Base-by-base conservation (phyloP, 2,113 vertebrate genomes). In the Progne subis region DNA sequence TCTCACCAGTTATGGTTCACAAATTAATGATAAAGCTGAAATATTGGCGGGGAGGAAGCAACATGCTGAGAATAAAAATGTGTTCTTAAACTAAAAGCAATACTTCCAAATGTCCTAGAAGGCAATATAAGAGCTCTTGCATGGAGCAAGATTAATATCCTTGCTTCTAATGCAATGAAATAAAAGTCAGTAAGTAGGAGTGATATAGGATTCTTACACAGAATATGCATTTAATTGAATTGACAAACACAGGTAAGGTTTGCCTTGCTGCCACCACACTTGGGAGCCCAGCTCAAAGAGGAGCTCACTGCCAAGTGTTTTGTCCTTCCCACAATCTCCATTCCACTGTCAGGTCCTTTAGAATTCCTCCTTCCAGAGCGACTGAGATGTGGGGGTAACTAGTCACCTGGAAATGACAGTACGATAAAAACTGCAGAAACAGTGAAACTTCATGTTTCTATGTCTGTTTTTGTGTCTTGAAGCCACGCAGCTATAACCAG, bases 1-100 rank as follows among this genome's bases (percentile, higher is more conserved):
- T 96, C 82, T 94, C 81, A 71, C 53, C 57, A 86, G 70, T 31
- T 53, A 90, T 63, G 81, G 61, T 76, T 96, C 78, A 86, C 47
- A 3, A 95, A 92, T 94, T 82, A 95, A 82, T 93, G 82, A 97
- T 86, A 77, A 91, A 96, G 74, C 78, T 93, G 83, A 93, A 95
- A 84, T 92, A 84, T 41, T 96, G 86, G 43, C 34, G 6, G 67
- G 63, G 75, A 84, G 46, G 47, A 92, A 75, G 82, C 76, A 82
- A 59, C 86, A 92, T 75, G 83, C 90, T 69, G 82, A 86, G 94
- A 94, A 95, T 96, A 67, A 95, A 96, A 94, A 95, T 80, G 59
- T 55, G n/a, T 61, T 88, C 55, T 88, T 95, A 91, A 94, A 87
- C 78, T 94, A 86, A 84, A 95, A 91, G 67, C 53, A 49, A 41